phyloP scores from a whole-genome alignment of 1,140 invertebrate species.

The Orussus abietinus region DNA sequence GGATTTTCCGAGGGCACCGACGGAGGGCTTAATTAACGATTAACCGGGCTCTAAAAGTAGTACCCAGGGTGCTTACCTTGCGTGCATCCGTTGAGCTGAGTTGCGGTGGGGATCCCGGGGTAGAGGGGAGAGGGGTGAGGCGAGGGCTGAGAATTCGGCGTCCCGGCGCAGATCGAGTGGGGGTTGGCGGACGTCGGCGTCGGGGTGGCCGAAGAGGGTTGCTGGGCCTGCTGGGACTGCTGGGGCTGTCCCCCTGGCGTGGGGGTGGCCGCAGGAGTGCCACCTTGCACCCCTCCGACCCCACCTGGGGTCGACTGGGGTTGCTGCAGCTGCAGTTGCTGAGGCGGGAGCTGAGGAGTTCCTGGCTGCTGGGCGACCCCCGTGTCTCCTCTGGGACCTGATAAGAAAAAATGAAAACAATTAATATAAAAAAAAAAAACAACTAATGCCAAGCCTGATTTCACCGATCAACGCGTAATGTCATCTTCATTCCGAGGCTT shows the following conservation, averaged over 20 bases:
- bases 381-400: slow-evolving; percentile 38
- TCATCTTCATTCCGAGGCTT: too few relatives aligned
- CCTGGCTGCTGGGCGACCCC: slow-evolving; percentile 38
- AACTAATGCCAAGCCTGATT: too few relatives aligned
- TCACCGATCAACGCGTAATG: too few relatives aligned
- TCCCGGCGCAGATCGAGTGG: slow-evolving; percentile 31
- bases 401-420: slow-evolving; percentile 15
- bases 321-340: slow-evolving; percentile 37
- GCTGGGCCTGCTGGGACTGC: slow-evolving; percentile 33
- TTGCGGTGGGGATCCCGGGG: slow-evolving; percentile 47
- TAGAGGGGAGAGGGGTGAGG: slow-evolving; percentile 51
- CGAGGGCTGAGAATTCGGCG: slow-evolving; percentile 54
- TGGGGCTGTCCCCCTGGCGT: slow-evolving; percentile 18
- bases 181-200: slow-evolving; percentile 39
- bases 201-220: slow-evolving; percentile 29
- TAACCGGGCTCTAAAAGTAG: too few relatives aligned
- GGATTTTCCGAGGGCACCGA: too few relatives aligned
- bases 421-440: too few relatives aligned
- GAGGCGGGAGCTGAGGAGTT: slow-evolving; percentile 38
- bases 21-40: too few relatives aligned
- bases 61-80: slow-evolving; percentile 46
- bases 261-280: slow-evolving; percentile 23
- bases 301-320: too few relatives aligned
- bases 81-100: slow-evolving; percentile 41
- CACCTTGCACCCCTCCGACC: slow-evolving; percentile 19